Evolutionary conservation across 1,140 invertebrate genomes (phyloP), one percentile per base, ranked within the genome.

Genomic region (Copidosoma floridanum): DNA sequence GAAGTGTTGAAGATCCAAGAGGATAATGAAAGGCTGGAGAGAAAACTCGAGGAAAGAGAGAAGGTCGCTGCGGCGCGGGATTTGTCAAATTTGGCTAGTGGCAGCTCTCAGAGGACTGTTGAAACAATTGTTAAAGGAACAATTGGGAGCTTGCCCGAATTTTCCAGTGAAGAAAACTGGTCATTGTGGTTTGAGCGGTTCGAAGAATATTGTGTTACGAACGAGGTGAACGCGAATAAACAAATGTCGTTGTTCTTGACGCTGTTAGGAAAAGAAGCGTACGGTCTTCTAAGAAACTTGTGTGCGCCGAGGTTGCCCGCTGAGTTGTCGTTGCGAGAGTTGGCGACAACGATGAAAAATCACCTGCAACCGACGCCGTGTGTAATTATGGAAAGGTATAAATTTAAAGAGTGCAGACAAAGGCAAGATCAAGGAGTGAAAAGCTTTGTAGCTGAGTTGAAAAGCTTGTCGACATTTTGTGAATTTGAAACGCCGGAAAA

Each of bases 311-410:
- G 27, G 0, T 50, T 67, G 12, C 73, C 11, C 27, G 29, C 1
- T 51, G 65, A 8, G 72, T 71, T 2, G 65, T 65, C 26, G 43
- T 44, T 10, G 68, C 69, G 27, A 67, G 64, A 74, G 24, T 61
- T 74, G 38, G 61, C 62, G 10, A 47, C 23, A 27, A 61, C 71
- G 1, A 68, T 75, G 63, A 62, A 62, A 18, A 41, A 68, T 5
- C 68, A 75, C 48, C 50, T 75, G 32, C 54, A 75, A 41, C 75
- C 72, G 1, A 55, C 59, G 18, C 62, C 67, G 1, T 75, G 68
- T 12, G 57, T 68, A 10, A 70, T 73, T 7, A 18, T n/a, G n/a
- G n/a, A n/a, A n/a, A n/a, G n/a, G n/a, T n/a, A n/a, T n/a, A n/a
- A n/a, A n/a, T n/a, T n/a, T n/a, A n/a, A n/a, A n/a, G n/a, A n/a